A percentile compares a stretch with the other conserved stretches of the same genome.
Evolutionary conservation across 1,140 invertebrate genomes (phyloP).

Genomic region (Brachionus calyciflorus): DNA sequence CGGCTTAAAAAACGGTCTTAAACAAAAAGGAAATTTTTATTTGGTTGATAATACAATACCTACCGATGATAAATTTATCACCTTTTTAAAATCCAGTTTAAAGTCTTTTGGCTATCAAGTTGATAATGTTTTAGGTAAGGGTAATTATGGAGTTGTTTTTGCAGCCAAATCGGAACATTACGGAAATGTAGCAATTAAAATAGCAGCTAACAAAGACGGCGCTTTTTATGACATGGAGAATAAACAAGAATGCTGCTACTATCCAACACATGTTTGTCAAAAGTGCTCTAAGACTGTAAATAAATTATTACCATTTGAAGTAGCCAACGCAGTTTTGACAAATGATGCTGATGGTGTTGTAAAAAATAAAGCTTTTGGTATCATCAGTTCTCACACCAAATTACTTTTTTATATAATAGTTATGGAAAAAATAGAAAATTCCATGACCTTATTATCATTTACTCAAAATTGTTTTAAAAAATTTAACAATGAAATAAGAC

Average conservation of each 20-base stretch:
- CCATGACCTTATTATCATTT: conserved; percentile 16
- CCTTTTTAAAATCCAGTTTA: not conserved
- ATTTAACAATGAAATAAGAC: not conserved
- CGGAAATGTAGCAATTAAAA: conserved; percentile 37
- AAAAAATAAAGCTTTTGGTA: conserved; percentile 22
- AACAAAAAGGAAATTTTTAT: not conserved
- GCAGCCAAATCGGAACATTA: conserved; percentile 12
- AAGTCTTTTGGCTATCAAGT: conserved; percentile 6
- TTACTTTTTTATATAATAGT: conserved; percentile 12
- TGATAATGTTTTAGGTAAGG: conserved; percentile 18
- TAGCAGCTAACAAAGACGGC: conserved; percentile 17
- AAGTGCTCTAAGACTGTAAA: not conserved
- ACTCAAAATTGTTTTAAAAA: conserved; percentile 33
- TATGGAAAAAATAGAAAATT: conserved; percentile 32
- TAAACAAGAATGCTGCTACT: conserved; percentile 24
- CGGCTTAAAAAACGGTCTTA: conserved; percentile 2
- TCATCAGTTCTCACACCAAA: not conserved
- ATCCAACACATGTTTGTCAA: not conserved
- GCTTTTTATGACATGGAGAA: conserved; percentile 3
- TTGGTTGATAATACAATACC: not conserved
- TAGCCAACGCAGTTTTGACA: not conserved
- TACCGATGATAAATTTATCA: not conserved
- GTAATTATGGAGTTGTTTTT: conserved; percentile 31
- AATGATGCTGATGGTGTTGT: conserved; percentile 26
- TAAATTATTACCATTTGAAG: conserved; percentile 31